Evolutionary conservation across 2,113 vertebrate genomes (phyloP).

Genomic region (Neolamprologus devosi): DNA sequence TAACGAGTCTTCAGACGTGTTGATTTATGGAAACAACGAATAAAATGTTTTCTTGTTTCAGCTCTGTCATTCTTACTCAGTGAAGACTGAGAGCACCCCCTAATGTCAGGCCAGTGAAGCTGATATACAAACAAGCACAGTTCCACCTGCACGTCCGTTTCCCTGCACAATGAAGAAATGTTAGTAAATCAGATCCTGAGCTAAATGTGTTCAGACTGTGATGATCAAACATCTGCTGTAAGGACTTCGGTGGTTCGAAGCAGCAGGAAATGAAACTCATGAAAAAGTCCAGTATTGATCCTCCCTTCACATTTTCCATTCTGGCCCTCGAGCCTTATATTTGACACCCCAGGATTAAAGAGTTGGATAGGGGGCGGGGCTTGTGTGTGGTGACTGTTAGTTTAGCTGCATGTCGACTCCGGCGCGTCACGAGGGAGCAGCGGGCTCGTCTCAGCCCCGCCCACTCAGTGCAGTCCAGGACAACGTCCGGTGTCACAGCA

Average conservation of each 20-base stretch:
- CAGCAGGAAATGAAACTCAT: background rate
- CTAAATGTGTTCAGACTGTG: background rate
- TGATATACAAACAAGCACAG: background rate
- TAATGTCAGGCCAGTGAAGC: background rate
- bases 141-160: accelerated
- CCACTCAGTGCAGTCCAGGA: background rate
- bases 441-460: background rate
- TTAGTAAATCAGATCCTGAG: background rate
- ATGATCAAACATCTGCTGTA: background rate
- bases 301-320: background rate
- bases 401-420: background rate
- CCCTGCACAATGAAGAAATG: background rate
- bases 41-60: background rate
- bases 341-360: background rate
- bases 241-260: background rate
- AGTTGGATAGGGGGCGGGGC: background rate
- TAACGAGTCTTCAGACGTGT: background rate
- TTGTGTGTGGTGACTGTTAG: background rate
- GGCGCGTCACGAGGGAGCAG: background rate
- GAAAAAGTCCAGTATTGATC: background rate
- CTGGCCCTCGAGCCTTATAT: background rate
- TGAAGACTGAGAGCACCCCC: background rate
- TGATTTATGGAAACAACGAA: background rate
- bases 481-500: background rate
- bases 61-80: background rate